phyloP scores from a whole-genome alignment of 1,140 invertebrate genomes.

The Drosophila carrolli region DNA sequence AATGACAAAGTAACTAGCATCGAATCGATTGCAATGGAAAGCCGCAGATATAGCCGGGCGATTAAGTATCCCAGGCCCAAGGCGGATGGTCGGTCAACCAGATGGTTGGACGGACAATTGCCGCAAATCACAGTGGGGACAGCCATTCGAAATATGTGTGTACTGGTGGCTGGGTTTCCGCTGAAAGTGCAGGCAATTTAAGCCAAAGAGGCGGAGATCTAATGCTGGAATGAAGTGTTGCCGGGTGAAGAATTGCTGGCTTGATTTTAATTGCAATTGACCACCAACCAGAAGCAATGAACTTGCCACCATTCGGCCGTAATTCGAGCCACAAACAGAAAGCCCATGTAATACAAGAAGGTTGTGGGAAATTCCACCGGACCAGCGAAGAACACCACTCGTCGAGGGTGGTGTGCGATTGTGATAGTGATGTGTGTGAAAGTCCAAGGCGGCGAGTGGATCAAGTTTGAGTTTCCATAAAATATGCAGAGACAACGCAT shows the following conservation, averaged over 20 bases:
- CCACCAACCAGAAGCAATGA: slow-evolving; percentile 56
- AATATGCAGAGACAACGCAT: slow-evolving; percentile 71
- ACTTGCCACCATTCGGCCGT: slow-evolving; percentile 51
- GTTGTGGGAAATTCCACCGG: slow-evolving; percentile 66
- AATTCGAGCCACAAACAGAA: slow-evolving; percentile 59
- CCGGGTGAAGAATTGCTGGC: slow-evolving; percentile 39
- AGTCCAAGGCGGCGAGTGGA: slow-evolving; percentile 46
- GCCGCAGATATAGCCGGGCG: slow-evolving; percentile 26
- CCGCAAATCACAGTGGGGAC: slow-evolving; percentile 57
- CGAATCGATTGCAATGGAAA: slow-evolving; percentile 40
- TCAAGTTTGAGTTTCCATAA: slow-evolving; percentile 75
- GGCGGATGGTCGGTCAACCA: slow-evolving; percentile 32
- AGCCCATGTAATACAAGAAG: slow-evolving; percentile 52
- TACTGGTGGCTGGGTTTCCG: slow-evolving; percentile 48
- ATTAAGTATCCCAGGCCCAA: slow-evolving; percentile 51
- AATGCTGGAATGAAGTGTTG: slow-evolving; percentile 43
- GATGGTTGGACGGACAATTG: slow-evolving; percentile 53
- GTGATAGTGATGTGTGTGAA: slow-evolving; percentile 38
- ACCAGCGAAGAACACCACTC: slow-evolving; percentile 31
- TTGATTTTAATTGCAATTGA: slow-evolving; percentile 64
- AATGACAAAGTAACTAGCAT: slow-evolving; percentile 34
- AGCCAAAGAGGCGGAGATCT: slow-evolving; percentile 34
- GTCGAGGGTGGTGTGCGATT: slow-evolving; percentile 8
- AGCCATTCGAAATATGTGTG: slow-evolving; percentile 22
- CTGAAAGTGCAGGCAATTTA: slow-evolving; percentile 37